Evolutionary conservation across 2,888 invertebrate species (phyloP).

Genomic region (Malacosoma neustria): DNA sequence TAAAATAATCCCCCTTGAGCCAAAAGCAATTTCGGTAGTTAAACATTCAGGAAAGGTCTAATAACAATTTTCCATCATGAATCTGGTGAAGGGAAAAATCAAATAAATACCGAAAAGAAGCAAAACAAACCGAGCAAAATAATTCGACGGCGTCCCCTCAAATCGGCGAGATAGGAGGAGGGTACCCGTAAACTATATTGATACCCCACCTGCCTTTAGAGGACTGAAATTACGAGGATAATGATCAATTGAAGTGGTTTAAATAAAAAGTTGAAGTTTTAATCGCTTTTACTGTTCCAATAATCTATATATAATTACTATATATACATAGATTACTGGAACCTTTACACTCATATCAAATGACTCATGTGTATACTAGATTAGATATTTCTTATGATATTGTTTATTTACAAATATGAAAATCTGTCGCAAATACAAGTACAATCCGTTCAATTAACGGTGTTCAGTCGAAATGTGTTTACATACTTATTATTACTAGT

Average conservation of each 20-base stretch:
- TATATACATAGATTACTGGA: too few relatives aligned
- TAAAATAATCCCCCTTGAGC: neutral
- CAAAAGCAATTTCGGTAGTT: constrained; percentile 10
- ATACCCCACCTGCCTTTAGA: constrained; percentile 31
- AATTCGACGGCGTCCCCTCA: constrained; percentile 45
- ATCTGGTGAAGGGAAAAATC: constrained; percentile 3
- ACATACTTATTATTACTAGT: too few relatives aligned
- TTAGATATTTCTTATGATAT: too few relatives aligned
- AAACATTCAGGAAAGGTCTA: constrained; percentile 1
- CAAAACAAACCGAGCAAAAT: constrained; percentile 47
- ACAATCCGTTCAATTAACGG: too few relatives aligned
- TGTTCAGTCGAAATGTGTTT: too few relatives aligned
- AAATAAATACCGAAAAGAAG: constrained; percentile 22
- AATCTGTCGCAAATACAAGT: too few relatives aligned
- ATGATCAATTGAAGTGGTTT: constrained; percentile 21
- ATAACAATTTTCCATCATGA: neutral
- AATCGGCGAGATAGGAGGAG: constrained; percentile 37
- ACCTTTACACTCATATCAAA: too few relatives aligned
- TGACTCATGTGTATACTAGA: too few relatives aligned
- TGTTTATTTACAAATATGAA: too few relatives aligned
- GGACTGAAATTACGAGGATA: constrained; percentile 14
- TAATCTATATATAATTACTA: too few relatives aligned
- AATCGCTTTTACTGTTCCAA: too few relatives aligned
- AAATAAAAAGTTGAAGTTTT: too few relatives aligned
- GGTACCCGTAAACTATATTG: constrained; percentile 43